A percentile compares a stretch with the other conserved stretches of the same genome.
Conservation (phyloP, 2,797 vertebrate genomes). For the Sebastolobus altivelis region DNA sequence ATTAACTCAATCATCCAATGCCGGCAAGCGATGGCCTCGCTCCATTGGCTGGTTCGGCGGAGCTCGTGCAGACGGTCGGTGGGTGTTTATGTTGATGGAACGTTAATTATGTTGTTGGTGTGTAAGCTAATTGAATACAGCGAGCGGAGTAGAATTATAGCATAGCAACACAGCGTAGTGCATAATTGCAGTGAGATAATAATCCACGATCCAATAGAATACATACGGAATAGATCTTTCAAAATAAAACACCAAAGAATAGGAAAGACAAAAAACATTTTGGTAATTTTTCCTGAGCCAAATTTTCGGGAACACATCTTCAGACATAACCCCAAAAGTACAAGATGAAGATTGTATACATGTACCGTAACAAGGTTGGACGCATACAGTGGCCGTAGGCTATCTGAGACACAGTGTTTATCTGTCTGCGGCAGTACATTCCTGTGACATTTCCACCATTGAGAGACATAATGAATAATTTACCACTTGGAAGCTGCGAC, state of each 20-base stretch:
- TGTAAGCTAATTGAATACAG: conserved; percentile 61
- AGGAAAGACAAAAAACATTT: background rate
- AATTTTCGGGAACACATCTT: background rate
- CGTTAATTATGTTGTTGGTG: conserved; percentile 63
- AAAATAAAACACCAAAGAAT: conserved; percentile 10
- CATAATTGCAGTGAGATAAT: conserved; percentile 41
- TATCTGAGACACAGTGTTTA: conserved; percentile 56
- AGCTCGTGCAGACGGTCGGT: conserved; percentile 36
- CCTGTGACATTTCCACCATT: conserved; percentile 78
- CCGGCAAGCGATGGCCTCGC: conserved; percentile 29
- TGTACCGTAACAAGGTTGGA: background rate
- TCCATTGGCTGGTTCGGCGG: conserved; percentile 39
- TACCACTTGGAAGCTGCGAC: conserved; percentile 59
- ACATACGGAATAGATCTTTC: conserved; percentile 24
- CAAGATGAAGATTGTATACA: background rate
- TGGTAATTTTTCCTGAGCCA: background rate
- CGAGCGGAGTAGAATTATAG: conserved; percentile 52
- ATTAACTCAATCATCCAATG: conserved; percentile 67
- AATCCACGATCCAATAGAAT: conserved; percentile 28
- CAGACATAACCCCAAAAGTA: background rate
- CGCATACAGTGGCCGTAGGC: conserved; percentile 21
- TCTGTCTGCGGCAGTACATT: conserved; percentile 50
- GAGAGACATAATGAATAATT: conserved; percentile 79
- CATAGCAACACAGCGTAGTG: conserved; percentile 30
- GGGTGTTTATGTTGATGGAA: conserved; percentile 57